phyloP scores from a whole-genome alignment of 1,140 invertebrate species.

The Galendromus occidentalis region DNA sequence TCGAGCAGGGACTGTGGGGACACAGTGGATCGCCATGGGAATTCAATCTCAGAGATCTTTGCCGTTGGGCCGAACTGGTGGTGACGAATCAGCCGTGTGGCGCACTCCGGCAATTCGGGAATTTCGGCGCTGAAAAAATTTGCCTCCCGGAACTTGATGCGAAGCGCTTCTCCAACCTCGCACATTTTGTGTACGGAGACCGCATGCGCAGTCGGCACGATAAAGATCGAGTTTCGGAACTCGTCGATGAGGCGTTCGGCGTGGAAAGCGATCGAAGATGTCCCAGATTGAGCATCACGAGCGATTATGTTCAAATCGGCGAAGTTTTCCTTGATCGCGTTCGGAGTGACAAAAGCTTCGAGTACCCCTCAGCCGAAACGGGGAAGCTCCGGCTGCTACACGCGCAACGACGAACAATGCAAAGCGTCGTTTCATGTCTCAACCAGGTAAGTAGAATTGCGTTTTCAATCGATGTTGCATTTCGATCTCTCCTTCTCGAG shows the following conservation, averaged over 20 bases:
- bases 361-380: not conserved
- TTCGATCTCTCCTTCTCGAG: not conserved
- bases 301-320: conserved; percentile 26
- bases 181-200: conserved; percentile 54
- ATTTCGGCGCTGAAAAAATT: too few species aligned
- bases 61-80: conserved; percentile 64
- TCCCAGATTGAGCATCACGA: conserved; percentile 20
- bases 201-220: conserved; percentile 54
- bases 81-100: conserved; percentile 22
- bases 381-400: not conserved
- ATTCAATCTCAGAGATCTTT: conserved; percentile 85
- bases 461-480: too few species aligned
- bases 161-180: conserved; percentile 17
- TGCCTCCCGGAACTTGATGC: conserved; percentile 13
- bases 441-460: not conserved
- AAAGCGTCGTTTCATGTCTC: not conserved
- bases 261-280: conserved; percentile 20
- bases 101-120: too few species aligned
- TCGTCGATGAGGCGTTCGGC: conserved; percentile 40
- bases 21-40: conserved; percentile 67
- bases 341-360: conserved; percentile 14
- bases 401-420: not conserved
- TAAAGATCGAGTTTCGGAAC: conserved; percentile 38
- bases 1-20: conserved; percentile 44
- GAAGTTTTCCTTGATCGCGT: conserved; percentile 25